phyloP scores from a whole-genome alignment of 1,140 invertebrate species.

The Sitodiplosis mosellana region DNA sequence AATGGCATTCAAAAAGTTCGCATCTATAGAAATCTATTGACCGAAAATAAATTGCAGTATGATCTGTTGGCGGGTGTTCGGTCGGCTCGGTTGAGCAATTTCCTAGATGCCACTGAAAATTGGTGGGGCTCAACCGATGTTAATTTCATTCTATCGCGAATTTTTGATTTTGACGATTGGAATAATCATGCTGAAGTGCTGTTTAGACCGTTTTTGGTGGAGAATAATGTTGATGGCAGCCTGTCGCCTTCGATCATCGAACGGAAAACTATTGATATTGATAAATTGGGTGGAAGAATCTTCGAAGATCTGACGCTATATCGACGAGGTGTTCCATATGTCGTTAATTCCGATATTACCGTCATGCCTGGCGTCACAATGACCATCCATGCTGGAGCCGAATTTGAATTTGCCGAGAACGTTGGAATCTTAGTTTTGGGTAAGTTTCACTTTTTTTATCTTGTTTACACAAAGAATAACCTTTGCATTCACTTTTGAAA shows the following conservation, averaged over 20 bases:
- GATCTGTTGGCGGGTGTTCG: slow-evolving; percentile 82
- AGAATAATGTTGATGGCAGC: slow-evolving; percentile 52
- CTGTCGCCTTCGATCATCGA: slow-evolving; percentile 43
- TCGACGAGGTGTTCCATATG: slow-evolving; percentile 49
- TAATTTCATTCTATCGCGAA: slow-evolving; percentile 53
- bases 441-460: too few species aligned
- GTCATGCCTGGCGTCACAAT: slow-evolving; percentile 85
- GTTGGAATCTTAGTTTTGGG: slow-evolving; percentile 94
- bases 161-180: slow-evolving; percentile 99
- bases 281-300: slow-evolving; percentile 71
- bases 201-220: slow-evolving; percentile 71
- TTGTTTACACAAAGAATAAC: too few species aligned
- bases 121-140: slow-evolving; percentile 83
- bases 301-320: slow-evolving; percentile 50
- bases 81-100: slow-evolving; percentile 73
- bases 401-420: slow-evolving; percentile 87
- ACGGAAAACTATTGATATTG: slow-evolving; percentile 29
- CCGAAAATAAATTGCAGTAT: slow-evolving; percentile 74
- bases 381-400: slow-evolving; percentile 74
- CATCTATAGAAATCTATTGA: slow-evolving; percentile 78
- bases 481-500: too few species aligned
- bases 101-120: slow-evolving; percentile 77
- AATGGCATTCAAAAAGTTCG: slow-evolving; percentile 88
- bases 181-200: slow-evolving; percentile 89
- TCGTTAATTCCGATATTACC: slow-evolving; percentile 81